These are phyloP conservation scores for Rhinogobio ventralis DNA, from an alignment of 2,797 vertebrate species.

Conservation along the genomic window DNA sequence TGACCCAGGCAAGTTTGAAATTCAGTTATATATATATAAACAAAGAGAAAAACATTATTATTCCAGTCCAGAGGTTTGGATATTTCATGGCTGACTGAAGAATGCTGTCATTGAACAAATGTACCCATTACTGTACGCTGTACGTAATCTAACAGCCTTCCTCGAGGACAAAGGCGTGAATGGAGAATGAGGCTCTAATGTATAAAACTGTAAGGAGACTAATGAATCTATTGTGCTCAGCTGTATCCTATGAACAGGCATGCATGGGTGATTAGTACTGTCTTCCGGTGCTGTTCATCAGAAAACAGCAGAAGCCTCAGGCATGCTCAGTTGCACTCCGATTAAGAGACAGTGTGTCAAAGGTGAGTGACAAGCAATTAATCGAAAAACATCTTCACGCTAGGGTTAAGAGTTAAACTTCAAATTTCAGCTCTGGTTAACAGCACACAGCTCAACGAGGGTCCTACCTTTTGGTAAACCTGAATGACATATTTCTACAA, in stretches of 20 bases:
- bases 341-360: slow-evolving; percentile 45
- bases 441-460: slow-evolving; percentile 62
- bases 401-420: slow-evolving; percentile 55
- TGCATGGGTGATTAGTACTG: slow-evolving; percentile 64
- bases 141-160: not conserved
- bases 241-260: slow-evolving; percentile 56
- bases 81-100: not conserved
- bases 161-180: not conserved
- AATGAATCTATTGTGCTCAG: slow-evolving; percentile 52
- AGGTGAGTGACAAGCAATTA: slow-evolving; percentile 62
- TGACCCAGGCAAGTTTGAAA: not conserved
- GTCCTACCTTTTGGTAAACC: slow-evolving; percentile 95
- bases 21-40: not conserved
- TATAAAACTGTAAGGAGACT: slow-evolving; percentile 12
- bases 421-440: slow-evolving; percentile 50
- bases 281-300: slow-evolving; percentile 41
- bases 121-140: not conserved
- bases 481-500: slow-evolving; percentile 95
- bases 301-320: slow-evolving; percentile 44
- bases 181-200: slow-evolving; percentile 5
- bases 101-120: not conserved
- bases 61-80: not conserved
- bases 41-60: not conserved
- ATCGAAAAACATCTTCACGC: slow-evolving; percentile 50
- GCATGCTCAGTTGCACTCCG: slow-evolving; percentile 61